These are phyloP conservation scores for Parochlus steinenii DNA, from an alignment of 2,888 invertebrate genomes.

Conservation along the genomic window DNA sequence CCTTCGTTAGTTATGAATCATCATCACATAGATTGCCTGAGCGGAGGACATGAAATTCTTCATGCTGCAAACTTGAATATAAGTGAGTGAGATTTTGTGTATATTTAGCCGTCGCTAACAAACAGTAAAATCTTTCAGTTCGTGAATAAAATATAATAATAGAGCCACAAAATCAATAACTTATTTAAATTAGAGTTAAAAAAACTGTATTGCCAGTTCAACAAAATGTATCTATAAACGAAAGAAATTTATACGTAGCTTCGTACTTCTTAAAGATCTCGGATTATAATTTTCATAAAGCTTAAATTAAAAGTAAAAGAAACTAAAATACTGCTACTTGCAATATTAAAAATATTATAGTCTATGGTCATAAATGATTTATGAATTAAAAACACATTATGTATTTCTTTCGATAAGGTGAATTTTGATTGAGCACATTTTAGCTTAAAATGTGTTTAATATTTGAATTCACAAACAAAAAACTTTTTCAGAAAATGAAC, in stretches of 20 bases:
- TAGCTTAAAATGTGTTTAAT: not conserved
- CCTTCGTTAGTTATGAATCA: constrained; percentile 44
- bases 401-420: not conserved
- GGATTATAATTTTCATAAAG: too few relatives aligned
- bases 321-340: too few relatives aligned
- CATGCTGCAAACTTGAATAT: not conserved
- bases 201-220: too few relatives aligned
- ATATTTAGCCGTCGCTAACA: too few relatives aligned
- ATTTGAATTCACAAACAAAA: not conserved
- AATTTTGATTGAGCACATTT: not conserved
- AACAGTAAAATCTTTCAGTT: too few relatives aligned
- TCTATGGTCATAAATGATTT: not conserved
- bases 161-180: too few relatives aligned
- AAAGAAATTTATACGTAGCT: too few relatives aligned
- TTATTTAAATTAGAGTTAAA: too few relatives aligned
- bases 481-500: constrained; percentile 55
- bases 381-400: not conserved
- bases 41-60: not conserved
- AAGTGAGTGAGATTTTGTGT: not conserved
- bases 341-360: too few relatives aligned
- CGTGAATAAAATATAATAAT: not conserved
- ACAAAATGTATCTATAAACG: too few relatives aligned
- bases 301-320: too few relatives aligned
- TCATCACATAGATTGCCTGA: constrained; percentile 30
- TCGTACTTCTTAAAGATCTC: too few relatives aligned